Evolutionary conservation across 2,113 vertebrate species (phyloP).

Genomic region (Reinhardtius hippoglossoides): DNA sequence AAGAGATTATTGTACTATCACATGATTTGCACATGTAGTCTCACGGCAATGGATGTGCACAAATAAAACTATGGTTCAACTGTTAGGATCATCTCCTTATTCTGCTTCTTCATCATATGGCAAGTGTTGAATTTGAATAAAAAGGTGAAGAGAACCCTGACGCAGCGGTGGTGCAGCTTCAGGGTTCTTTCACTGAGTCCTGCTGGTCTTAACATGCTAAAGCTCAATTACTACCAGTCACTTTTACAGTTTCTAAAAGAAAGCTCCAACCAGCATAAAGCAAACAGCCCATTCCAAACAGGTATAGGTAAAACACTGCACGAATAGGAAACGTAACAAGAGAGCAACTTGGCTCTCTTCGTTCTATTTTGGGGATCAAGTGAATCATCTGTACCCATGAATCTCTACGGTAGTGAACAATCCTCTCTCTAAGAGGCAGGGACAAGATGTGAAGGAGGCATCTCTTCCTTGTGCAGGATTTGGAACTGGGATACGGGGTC

Average conservation of each 20-base stretch:
- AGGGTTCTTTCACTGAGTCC: too few species aligned
- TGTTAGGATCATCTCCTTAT: background rate
- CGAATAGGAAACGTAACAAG: background rate
- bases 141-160: too few species aligned
- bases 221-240: too few species aligned
- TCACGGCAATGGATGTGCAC: slow-evolving; percentile 20
- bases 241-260: too few species aligned
- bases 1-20: slow-evolving; percentile 2
- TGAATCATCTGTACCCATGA: background rate
- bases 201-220: too few species aligned
- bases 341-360: background rate
- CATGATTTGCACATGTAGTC: slow-evolving; percentile 16
- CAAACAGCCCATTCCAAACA: too few species aligned
- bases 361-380: background rate
- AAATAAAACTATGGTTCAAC: slow-evolving; percentile 40
- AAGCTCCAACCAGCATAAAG: too few species aligned
- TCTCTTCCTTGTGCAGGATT: background rate
- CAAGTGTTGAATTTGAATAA: too few species aligned
- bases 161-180: too few species aligned
- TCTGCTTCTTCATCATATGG: background rate
- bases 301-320: too few species aligned
- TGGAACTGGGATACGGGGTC: background rate
- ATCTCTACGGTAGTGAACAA: background rate
- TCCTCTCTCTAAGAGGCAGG: too few species aligned
- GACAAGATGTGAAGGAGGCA: background rate